phyloP scores from a whole-genome alignment of 2,888 invertebrate genomes.

The Portevinia maculata region DNA sequence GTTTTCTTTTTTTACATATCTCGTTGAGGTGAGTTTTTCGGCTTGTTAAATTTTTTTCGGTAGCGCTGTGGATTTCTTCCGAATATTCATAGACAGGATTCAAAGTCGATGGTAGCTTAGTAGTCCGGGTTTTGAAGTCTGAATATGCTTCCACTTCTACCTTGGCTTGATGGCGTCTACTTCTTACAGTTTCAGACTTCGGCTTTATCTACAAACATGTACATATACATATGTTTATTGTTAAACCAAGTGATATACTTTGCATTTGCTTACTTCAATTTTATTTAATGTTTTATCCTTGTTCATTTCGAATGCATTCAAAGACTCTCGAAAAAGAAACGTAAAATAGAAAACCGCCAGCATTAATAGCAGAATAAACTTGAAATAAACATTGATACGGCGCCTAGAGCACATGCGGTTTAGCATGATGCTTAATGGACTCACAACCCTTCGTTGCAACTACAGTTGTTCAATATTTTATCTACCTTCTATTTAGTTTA shows the following conservation, averaged over 20 bases:
- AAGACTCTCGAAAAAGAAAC: conserved; percentile 81
- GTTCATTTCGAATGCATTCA: conserved; percentile 81
- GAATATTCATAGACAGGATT: conserved; percentile 83
- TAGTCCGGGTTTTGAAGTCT: conserved; percentile 35
- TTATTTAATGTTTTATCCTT: conserved; percentile 76
- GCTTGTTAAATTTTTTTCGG: conserved; percentile 84
- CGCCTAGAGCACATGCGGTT: conserved; percentile 80
- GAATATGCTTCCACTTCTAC: conserved; percentile 34
- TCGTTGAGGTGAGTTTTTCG: conserved; percentile 83
- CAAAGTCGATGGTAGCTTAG: conserved; percentile 77
- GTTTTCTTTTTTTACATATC: conserved; percentile 83
- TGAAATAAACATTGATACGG: conserved; percentile 80
- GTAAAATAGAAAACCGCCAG: conserved; percentile 80
- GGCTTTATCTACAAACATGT: conserved; percentile 76
- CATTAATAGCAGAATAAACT: conserved; percentile 79
- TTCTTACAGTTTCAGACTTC: conserved; percentile 56
- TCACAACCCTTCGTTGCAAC: conserved; percentile 8
- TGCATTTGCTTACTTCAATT: conserved; percentile 38
- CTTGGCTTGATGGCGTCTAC: conserved; percentile 38
- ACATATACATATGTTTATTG: too few species aligned
- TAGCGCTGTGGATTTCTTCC: conserved; percentile 82
- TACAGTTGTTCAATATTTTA: conserved; percentile 23
- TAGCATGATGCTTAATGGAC: conserved; percentile 75
- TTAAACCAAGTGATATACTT: neutral
- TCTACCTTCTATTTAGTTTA: conserved; percentile 39